phyloP scores from a whole-genome alignment of 2,113 vertebrate species.

The Tiliqua scincoides region DNA sequence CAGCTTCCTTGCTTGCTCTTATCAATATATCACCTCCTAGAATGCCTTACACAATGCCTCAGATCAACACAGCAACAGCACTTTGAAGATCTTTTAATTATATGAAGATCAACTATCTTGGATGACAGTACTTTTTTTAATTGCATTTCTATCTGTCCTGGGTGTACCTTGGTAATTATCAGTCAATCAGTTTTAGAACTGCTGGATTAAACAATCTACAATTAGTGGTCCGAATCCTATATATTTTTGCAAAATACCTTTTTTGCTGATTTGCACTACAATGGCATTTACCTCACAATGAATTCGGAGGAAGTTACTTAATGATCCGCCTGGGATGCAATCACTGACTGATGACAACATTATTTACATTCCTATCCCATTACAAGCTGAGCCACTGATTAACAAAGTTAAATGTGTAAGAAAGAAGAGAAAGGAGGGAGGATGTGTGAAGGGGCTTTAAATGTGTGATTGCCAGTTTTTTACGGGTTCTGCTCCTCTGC shows the following conservation, averaged over 20 bases:
- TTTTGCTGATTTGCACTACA: constrained; percentile 20
- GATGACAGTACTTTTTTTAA: neutral
- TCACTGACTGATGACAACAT: neutral
- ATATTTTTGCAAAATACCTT: neutral
- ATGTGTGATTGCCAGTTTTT: fast-evolving
- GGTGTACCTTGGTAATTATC: neutral
- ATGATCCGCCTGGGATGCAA: neutral
- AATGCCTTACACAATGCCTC: neutral
- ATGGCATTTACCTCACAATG: constrained; percentile 3
- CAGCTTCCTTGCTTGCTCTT: neutral
- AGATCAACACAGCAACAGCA: neutral
- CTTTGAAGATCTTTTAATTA: neutral
- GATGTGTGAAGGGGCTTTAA: neutral
- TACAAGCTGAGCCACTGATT: fast-evolving
- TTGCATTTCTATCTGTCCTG: neutral
- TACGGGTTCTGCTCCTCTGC: neutral
- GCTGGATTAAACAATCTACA: neutral
- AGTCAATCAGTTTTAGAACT: neutral
- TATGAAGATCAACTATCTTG: neutral
- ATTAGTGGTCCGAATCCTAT: neutral
- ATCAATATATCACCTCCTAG: neutral
- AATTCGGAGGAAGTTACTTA: neutral
- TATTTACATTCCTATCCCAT: neutral
- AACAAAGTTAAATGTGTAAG: constrained; percentile 3
- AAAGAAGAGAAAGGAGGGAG: neutral